Evolutionary conservation across 2,888 invertebrate species (phyloP), one percentile per base, ranked within the genome.

Genomic region (Amphipyra tragopoginis): DNA sequence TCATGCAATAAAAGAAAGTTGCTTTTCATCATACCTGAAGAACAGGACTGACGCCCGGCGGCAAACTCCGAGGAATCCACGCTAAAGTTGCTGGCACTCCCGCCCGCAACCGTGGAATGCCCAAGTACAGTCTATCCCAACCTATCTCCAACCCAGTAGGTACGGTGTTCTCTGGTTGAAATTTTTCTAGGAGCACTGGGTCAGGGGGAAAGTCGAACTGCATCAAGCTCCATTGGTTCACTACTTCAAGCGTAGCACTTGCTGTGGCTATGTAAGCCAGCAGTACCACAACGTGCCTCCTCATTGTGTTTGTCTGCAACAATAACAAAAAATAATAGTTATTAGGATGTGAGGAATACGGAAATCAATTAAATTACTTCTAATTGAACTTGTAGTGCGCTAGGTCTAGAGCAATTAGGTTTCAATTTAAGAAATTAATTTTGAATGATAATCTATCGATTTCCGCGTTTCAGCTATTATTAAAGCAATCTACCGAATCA

Each of bases 61-160:
- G 96, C 38, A 96, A 86, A 63, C 95, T 95, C 49, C 97, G 94
- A 0, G 97, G 96, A 7, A 98, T 95, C 89, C 95, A 96, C 11
- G 96, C 96, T 6, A 98, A 82, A 0, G 98, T 97, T 0, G 97
- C 97, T 0, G 98, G 96, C 0, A 98, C 96, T 5, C 98, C 98
- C 0, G 96, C 95, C 60, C 97, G 95, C 33, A 98, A 88, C 58
- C 98, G 93, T 0, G 98, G 98, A 10, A 96, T 96, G 0, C 97
- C 96, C n/a, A 98, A 65, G 85, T 97, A 98, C 29, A 98, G 92
- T 65, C 96, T 94, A 79, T 97, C 96, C 90, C 96, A 95, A 2
- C 96, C 96, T 34, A 97, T 93, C 81, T 97, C 97, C 65, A 98
- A 84, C 1, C 98, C 98, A 0, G 98, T 97, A 39, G 97, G 96